Evolutionary conservation across 92 coral and sea anemone genomes (phyloP), one percentile per base, ranked within the genome.

Genomic region (Parazoanthus swiftii): DNA sequence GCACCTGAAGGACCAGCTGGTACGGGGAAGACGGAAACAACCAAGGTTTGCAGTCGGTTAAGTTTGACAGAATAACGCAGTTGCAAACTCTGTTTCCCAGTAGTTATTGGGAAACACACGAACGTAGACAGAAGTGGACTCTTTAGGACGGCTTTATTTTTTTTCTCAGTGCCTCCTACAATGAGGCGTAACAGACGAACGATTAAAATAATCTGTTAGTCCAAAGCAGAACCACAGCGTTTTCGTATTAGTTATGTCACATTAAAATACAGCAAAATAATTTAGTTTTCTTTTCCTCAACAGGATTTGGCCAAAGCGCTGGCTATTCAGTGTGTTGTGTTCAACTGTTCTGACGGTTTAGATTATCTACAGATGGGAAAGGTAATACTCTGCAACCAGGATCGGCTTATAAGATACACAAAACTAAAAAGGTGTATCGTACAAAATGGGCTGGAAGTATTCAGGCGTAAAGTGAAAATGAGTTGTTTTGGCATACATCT

Each of bases 1-100:
- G 99, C 99, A 66, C 99, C 99, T 13, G 99, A 97, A 81, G 99
- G 99, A 43, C 99, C 99, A 15, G 99, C 99, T 35, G 99, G 99
- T 1, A 97, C 99, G 56, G 99, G 99, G 65, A 97, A 97, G 80
- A 97, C 99, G 66, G 99, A 97, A 79, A 97, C 99, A 59, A 97
- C 99, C 7, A 97, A 97, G 96, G 99, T 97, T 86, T 54, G 90
- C 2, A 81, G 15, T 48, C 56, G 20, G 18, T 70, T 42, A 6
- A 16, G 2, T 42, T 81, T 6, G 6, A 81, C 13, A 33, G 39
- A 63, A 20, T 63, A 14, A 20, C 70, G 6, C 26, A 63, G 9
- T 2, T 18, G 26, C 26, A 20, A 63, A 18, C 16, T 9, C 3
- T 18, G n/a, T 1, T 23, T 63, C 70, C n/a, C 70, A 4, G 59